Percentiles rank a stretch among this genome's conserved stretches.
phyloP scores from a whole-genome alignment of 2,888 invertebrate genomes.

The Pandemis cinnamomeana region DNA sequence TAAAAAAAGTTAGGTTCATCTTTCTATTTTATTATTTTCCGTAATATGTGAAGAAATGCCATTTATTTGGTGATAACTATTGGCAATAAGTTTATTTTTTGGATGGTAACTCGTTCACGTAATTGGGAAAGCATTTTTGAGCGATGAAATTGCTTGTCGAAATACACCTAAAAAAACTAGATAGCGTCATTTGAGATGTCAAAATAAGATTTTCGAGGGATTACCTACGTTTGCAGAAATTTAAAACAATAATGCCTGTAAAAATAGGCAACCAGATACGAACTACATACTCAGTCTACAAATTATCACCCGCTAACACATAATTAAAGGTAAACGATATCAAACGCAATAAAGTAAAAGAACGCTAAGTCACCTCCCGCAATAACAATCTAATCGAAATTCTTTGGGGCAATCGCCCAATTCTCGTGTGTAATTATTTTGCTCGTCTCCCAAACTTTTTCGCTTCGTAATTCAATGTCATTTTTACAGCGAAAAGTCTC shows the following conservation, averaged over 20 bases:
- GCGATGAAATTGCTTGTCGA: too few species aligned
- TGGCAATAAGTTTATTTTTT: too few species aligned
- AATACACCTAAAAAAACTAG: too few species aligned
- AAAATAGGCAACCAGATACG: neutral
- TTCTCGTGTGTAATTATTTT: conserved; percentile 26
- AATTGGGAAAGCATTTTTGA: too few species aligned
- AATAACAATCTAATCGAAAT: conserved; percentile 23
- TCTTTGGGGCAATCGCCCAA: conserved; percentile 9
- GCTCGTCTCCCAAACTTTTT: conserved; percentile 9
- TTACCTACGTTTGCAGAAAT: too few species aligned
- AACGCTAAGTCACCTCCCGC: neutral
- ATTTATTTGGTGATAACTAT: too few species aligned
- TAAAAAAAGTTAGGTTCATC: neutral
- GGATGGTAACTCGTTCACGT: too few species aligned
- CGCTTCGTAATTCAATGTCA: conserved; percentile 21
- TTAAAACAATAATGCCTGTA: too few species aligned
- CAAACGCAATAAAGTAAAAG: neutral
- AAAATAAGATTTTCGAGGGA: too few species aligned
- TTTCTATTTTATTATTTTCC: neutral
- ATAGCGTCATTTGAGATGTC: too few species aligned
- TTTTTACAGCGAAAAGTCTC: conserved; percentile 13
- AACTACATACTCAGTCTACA: neutral
- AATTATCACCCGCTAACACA: neutral
- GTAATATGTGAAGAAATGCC: too few species aligned
- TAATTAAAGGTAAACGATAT: neutral